These are phyloP conservation scores for Parapristionchus giblindavisi DNA, from an alignment of 2,888 invertebrate genomes.

Conservation along the genomic window DNA sequence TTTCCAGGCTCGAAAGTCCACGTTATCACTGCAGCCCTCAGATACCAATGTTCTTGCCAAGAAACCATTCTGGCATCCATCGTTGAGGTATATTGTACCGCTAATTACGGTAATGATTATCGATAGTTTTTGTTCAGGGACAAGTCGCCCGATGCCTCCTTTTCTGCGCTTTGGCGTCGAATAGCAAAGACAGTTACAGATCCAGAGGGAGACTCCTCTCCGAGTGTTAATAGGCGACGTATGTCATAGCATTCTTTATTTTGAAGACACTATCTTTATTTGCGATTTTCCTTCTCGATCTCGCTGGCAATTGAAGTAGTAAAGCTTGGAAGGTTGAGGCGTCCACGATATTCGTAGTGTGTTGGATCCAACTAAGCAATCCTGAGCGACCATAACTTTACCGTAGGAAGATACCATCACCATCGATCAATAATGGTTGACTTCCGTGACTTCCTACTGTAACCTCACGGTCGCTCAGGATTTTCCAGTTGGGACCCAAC, in stretches of 20 bases:
- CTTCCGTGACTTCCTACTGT: too few species aligned
- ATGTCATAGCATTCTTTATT: neutral
- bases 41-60: conserved; percentile 44
- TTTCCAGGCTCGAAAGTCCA: conserved; percentile 47
- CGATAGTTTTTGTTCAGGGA: conserved; percentile 7
- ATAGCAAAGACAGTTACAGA: conserved; percentile 26
- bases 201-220: neutral
- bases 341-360: too few species aligned
- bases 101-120: neutral
- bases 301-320: neutral
- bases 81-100: conserved; percentile 30
- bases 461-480: too few species aligned
- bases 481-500: too few species aligned
- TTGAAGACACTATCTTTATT: too few species aligned
- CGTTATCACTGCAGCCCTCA: conserved; percentile 39
- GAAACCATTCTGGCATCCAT: conserved; percentile 49
- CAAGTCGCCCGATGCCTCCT: conserved; percentile 36
- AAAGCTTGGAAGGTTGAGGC: too few species aligned
- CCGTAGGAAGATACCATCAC: too few species aligned
- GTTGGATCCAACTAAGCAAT: too few species aligned
- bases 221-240: conserved; percentile 20
- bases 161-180: conserved; percentile 32
- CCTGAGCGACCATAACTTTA: too few species aligned
- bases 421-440: too few species aligned
- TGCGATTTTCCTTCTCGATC: too few species aligned